These are phyloP conservation scores for Branchellion lobata DNA, from an alignment of 2,888 invertebrate species.

Conservation along the genomic window DNA sequence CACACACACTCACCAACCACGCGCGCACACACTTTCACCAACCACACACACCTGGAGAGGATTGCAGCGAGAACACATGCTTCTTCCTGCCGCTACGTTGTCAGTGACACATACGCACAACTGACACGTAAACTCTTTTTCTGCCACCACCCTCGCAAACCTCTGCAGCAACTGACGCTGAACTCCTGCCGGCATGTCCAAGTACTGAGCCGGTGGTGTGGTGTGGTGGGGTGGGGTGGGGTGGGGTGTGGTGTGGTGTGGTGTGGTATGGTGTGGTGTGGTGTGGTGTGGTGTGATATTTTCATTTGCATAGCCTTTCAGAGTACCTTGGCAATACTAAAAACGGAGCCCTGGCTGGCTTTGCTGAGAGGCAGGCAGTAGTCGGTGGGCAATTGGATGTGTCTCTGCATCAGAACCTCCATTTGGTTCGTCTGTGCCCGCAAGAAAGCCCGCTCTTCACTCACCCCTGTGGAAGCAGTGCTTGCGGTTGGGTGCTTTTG, in stretches of 20 bases:
- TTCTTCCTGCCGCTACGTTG: neutral
- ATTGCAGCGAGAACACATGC: neutral
- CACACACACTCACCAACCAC: neutral
- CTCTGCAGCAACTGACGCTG: neutral
- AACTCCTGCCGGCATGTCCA: neutral
- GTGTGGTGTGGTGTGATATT: neutral
- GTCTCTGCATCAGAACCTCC: neutral
- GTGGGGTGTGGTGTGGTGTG: no score
- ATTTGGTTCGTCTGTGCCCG: neutral
- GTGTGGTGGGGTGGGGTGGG: neutral
- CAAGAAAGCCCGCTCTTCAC: neutral
- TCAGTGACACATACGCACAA: neutral
- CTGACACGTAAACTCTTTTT: neutral
- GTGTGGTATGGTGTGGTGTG: neutral
- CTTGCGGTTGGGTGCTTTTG: neutral
- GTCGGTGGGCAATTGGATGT: neutral
- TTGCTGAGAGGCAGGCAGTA: neutral
- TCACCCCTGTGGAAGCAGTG: neutral
- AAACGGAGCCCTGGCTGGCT: neutral
- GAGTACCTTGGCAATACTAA: neutral
- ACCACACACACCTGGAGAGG: neutral
- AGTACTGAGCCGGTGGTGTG: neutral
- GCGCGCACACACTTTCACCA: neutral
- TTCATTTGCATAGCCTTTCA: neutral
- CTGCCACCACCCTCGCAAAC: neutral